These are phyloP conservation scores for Drosophila rufa DNA, from an alignment of 1,140 invertebrate genomes.

Conservation along the genomic window DNA sequence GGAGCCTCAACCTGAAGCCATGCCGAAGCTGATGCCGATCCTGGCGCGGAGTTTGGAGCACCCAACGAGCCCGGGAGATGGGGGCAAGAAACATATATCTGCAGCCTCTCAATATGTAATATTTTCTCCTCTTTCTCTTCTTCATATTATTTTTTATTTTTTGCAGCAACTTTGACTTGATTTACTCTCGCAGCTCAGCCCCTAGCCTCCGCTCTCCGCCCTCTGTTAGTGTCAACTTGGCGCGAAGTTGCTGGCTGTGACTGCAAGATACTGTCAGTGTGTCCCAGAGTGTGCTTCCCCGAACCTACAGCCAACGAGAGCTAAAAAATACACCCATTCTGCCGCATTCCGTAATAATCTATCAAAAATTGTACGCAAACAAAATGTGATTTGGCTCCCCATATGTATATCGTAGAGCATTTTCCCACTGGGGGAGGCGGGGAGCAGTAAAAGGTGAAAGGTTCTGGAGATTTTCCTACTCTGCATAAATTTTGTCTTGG, in stretches of 20 bases:
- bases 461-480: conserved; percentile 25
- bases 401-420: conserved; percentile 21
- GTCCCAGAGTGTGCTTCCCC: neutral
- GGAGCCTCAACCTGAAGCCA: conserved; percentile 17
- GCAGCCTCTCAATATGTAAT: conserved; percentile 30
- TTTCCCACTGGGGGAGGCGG: neutral
- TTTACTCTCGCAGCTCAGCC: conserved; percentile 34
- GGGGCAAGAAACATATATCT: conserved; percentile 4
- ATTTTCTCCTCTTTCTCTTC: neutral
- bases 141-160: conserved; percentile 1
- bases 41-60: conserved; percentile 19
- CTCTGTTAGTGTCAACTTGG: conserved; percentile 65
- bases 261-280: conserved; percentile 73
- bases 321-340: conserved; percentile 10
- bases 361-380: conserved; percentile 81
- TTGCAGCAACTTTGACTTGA: conserved; percentile 35
- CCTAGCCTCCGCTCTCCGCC: neutral
- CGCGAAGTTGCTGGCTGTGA: conserved; percentile 66
- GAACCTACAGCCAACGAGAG: neutral
- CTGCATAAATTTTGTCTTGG: conserved; percentile 69
- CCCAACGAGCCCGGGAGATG: conserved; percentile 1
- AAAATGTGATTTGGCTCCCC: conserved; percentile 76
- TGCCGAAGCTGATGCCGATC: conserved; percentile 19
- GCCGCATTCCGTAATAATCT: conserved; percentile 79
- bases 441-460: conserved; percentile 4